Percentiles rank a stretch among this genome's conserved stretches.
Evolutionary conservation across 2,888 invertebrate genomes (phyloP).

Genomic region (Graphium colonna): DNA sequence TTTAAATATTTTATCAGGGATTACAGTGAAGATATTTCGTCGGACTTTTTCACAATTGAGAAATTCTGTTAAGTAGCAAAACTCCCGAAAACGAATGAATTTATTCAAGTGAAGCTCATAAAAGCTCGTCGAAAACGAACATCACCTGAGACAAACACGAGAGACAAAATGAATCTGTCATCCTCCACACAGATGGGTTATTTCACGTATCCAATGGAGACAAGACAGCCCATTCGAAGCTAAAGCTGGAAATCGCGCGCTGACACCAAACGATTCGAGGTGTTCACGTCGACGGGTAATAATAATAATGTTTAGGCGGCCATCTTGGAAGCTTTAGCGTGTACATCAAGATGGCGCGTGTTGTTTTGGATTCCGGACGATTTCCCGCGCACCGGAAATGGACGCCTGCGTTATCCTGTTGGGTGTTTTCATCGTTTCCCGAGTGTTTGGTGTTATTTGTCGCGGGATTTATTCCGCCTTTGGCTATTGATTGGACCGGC

Average conservation of each 20-base stretch:
- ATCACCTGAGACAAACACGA: background rate
- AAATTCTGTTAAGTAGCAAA: too few relatives aligned
- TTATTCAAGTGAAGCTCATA: too few relatives aligned
- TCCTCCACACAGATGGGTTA: background rate
- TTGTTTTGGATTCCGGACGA: background rate
- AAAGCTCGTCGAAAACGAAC: too few relatives aligned
- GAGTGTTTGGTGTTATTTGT: background rate
- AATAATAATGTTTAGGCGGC: background rate
- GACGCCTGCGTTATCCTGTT: background rate
- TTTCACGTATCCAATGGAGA: background rate
- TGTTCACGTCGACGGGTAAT: background rate
- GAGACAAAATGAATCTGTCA: background rate
- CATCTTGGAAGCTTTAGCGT: background rate
- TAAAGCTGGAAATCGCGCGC: background rate
- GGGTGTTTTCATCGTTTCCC: conserved; percentile 15
- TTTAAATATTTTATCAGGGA: too few relatives aligned
- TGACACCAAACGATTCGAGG: conserved; percentile 2
- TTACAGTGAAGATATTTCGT: too few relatives aligned
- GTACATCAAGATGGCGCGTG: background rate
- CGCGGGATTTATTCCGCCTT: conserved; percentile 4
- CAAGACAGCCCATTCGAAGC: background rate
- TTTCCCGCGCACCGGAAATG: conserved; percentile 6
- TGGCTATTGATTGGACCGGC: conserved; percentile 2
- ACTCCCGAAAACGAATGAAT: too few relatives aligned
- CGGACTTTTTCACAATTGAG: too few relatives aligned